A percentile compares a stretch with the other conserved stretches of the same genome.
These are phyloP conservation scores for Myrmecophaga tridactyla DNA, from an alignment of 2,113 vertebrate species.

Conservation along the genomic window DNA sequence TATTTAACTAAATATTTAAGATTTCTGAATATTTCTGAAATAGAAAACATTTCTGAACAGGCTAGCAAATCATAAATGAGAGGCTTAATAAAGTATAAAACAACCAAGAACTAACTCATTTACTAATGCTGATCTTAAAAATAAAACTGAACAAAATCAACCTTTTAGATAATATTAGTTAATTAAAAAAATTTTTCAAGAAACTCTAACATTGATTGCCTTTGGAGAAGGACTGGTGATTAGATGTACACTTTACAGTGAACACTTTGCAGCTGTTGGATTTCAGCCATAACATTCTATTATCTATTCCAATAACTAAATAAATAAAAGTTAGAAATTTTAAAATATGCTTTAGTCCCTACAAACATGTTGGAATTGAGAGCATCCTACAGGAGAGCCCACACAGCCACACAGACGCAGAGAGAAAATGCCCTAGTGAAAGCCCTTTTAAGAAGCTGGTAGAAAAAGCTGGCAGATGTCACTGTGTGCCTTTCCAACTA, in stretches of 20 bases:
- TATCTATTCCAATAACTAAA: neutral
- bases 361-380: neutral
- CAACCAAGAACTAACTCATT: neutral
- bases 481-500: no score
- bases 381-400: neutral
- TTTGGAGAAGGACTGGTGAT: neutral
- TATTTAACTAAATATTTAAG: conserved; percentile 5
- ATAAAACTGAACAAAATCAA: conserved; percentile 23
- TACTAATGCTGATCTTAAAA: neutral
- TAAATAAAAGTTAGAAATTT: neutral
- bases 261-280: neutral
- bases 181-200: conserved; percentile 36
- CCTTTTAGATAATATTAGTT: conserved; percentile 7
- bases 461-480: no score
- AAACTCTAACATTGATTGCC: conserved; percentile 9
- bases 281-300: neutral
- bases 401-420: no score
- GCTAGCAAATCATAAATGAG: neutral
- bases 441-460: no score
- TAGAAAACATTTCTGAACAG: no score
- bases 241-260: neutral
- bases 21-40: no score
- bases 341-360: neutral
- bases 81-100: conserved; percentile 23
- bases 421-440: no score